A percentile compares a stretch with the other conserved stretches of the same genome.
These are phyloP conservation scores for Naja naja DNA, from an alignment of 2,113 vertebrate species.

Conservation along the genomic window DNA sequence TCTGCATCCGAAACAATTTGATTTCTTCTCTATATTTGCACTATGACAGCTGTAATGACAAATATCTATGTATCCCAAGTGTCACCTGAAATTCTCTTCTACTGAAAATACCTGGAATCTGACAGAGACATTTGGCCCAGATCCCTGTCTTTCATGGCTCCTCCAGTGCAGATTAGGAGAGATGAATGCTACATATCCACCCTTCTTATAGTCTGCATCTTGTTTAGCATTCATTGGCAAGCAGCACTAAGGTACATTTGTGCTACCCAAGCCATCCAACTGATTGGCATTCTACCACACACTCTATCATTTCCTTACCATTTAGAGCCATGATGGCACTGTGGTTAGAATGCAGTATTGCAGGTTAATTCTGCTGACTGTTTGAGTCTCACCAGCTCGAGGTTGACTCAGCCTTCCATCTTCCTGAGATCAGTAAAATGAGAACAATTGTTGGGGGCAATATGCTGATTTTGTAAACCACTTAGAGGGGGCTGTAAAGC, in stretches of 20 bases:
- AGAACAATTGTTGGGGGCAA: no score
- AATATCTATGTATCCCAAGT: not conserved
- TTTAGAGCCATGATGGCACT: not conserved
- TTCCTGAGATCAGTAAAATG: no score
- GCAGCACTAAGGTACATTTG: not conserved
- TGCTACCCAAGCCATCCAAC: not conserved
- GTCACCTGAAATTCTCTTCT: not conserved
- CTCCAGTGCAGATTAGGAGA: not conserved
- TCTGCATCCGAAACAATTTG: not conserved
- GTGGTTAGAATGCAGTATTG: no score
- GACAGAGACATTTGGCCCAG: not conserved
- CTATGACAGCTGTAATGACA: not conserved
- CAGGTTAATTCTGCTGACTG: no score
- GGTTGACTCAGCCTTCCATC: no score
- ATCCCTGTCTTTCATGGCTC: not conserved
- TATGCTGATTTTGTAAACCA: no score
- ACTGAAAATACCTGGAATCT: not conserved
- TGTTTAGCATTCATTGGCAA: not conserved
- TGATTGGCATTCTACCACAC: not conserved
- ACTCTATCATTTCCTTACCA: not conserved
- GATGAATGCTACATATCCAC: not conserved
- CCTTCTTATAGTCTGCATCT: not conserved
- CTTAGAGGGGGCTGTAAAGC: no score
- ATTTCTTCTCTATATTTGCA: conserved; percentile 12
- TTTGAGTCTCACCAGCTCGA: no score